Evolutionary conservation across 2,113 vertebrate genomes (phyloP).

Genomic region (Stomatorhinus ivindoensis): DNA sequence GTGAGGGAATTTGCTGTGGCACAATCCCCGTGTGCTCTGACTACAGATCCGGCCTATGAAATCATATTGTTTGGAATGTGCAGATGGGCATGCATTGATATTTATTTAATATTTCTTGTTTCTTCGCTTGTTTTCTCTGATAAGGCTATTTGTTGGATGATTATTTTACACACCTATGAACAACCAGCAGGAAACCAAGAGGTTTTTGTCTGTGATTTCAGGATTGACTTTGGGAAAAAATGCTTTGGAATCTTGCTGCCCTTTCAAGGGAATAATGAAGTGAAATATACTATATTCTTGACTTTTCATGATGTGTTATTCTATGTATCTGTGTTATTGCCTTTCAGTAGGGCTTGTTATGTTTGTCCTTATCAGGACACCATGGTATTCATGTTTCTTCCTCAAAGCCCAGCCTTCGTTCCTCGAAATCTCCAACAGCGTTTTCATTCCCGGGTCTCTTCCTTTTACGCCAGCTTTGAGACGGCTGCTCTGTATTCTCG

Average conservation of each 20-base stretch:
- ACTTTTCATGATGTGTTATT: background rate
- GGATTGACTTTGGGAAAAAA: background rate
- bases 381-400: too few relatives aligned
- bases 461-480: background rate
- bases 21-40: background rate
- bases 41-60: background rate
- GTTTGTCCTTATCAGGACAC: background rate
- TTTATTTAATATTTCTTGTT: constrained; percentile 4
- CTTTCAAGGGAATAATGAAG: background rate
- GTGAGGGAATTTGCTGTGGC: constrained; percentile 6
- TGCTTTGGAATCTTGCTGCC: background rate
- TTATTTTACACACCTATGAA: constrained; percentile 4
- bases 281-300: background rate
- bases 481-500: background rate
- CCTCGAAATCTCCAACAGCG: background rate
- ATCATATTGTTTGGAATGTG: background rate
- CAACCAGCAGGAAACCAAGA: background rate
- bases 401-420: background rate
- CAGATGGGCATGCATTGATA: background rate
- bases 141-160: background rate
- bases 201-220: background rate
- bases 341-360: background rate
- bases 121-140: background rate
- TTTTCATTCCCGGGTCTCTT: background rate
- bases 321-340: background rate